phyloP scores from a whole-genome alignment of 1,140 invertebrate species.

The Phthorimaea operculella region DNA sequence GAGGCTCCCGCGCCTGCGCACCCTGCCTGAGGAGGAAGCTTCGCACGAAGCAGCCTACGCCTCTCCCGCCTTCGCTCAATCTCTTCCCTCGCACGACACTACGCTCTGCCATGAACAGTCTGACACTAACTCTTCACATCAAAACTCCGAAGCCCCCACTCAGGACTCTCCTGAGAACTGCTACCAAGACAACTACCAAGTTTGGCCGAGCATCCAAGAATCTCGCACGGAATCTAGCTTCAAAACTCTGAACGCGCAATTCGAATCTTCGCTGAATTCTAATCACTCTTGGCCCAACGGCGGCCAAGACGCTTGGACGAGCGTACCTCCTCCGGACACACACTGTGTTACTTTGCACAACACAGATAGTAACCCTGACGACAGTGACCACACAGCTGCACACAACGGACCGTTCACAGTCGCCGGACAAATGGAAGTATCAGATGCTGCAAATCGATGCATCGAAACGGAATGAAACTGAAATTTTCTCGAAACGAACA shows the following conservation, averaged over 20 bases:
- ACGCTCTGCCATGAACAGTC: neutral
- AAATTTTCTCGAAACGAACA: neutral
- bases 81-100: conserved; percentile 7
- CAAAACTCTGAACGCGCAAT: neutral
- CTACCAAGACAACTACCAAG: neutral
- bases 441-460: neutral
- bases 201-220: neutral
- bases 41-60: conserved; percentile 26
- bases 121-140: neutral
- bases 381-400: neutral
- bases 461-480: neutral
- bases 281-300: neutral
- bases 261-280: neutral
- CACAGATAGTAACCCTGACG: neutral
- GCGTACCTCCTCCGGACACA: neutral
- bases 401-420: neutral
- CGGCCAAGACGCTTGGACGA: neutral
- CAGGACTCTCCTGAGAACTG: neutral
- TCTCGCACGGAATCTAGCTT: neutral
- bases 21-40: conserved; percentile 52
- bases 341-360: neutral
- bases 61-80: conserved; percentile 35
- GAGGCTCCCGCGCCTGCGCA: conserved; percentile 56
- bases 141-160: conserved; percentile 1
- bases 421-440: neutral